Conservation (phyloP, 2,888 invertebrate genomes). For the Itoplectis maculator region DNA sequence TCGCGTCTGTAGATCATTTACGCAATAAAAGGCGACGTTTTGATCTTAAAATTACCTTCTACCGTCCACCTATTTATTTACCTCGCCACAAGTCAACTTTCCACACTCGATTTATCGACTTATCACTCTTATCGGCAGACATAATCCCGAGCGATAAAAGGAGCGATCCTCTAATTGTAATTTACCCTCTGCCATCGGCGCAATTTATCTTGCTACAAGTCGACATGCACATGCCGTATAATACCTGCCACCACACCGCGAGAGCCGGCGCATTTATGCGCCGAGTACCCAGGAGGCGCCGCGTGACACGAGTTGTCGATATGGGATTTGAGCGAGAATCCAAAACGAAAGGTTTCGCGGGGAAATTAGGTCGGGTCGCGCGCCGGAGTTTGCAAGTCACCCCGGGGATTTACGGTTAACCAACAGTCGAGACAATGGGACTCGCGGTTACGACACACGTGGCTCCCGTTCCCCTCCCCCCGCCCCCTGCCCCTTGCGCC, state of each 20-base stretch:
- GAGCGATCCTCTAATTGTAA: not conserved
- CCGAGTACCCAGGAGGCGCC: no score
- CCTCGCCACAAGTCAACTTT: no score
- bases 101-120: slow-evolving; percentile 65
- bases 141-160: slow-evolving; percentile 46
- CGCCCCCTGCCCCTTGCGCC: no score
- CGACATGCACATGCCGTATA: not conserved
- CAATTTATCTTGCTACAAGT: not conserved
- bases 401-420: slow-evolving; percentile 69
- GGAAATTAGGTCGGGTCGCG: slow-evolving; percentile 65
- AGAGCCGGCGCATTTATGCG: no score
- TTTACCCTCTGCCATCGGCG: not conserved
- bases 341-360: slow-evolving; percentile 41
- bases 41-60: no score
- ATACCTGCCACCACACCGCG: not conserved
- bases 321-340: slow-evolving; percentile 41
- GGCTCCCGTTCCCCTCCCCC: slow-evolving; percentile 42
- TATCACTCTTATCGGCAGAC: no score
- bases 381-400: slow-evolving; percentile 56
- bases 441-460: slow-evolving; percentile 57
- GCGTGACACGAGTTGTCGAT: slow-evolving; percentile 31
- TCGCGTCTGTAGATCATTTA: no score
- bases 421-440: slow-evolving; percentile 67
- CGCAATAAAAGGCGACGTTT: no score
- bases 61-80: no score